Conservation (phyloP, 2,888 invertebrate species). For the Meandrusa payeni region DNA sequence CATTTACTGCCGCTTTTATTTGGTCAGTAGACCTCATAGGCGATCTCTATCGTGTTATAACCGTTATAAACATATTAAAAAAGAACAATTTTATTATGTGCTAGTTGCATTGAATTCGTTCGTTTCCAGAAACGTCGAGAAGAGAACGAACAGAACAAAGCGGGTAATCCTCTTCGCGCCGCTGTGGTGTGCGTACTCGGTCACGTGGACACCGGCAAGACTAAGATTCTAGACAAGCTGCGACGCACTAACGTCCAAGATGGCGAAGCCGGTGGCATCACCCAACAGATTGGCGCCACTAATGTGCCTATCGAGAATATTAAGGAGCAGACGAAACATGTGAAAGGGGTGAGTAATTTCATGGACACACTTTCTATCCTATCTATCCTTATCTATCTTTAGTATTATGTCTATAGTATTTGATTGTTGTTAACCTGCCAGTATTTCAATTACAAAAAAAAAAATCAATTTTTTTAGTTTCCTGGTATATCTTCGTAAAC, state of each 20-base stretch:
- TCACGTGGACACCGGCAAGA: constrained; percentile 99
- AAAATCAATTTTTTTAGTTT: too few relatives aligned
- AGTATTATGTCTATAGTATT: too few relatives aligned
- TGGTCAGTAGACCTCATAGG: too few relatives aligned
- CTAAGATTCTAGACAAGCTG: constrained; percentile 98
- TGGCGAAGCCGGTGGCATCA: constrained; percentile 99
- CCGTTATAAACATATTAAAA: too few relatives aligned
- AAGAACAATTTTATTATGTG: too few relatives aligned
- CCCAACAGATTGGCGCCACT: constrained; percentile 99
- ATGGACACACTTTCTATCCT: not conserved
- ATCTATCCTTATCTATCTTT: too few relatives aligned
- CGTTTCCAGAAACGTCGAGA: constrained; percentile 67
- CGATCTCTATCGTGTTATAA: too few relatives aligned
- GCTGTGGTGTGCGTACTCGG: constrained; percentile 99
- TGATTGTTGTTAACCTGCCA: too few relatives aligned
- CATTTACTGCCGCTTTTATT: too few relatives aligned
- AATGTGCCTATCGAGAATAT: constrained; percentile 98
- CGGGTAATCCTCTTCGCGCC: constrained; percentile 85
- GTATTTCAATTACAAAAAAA: too few relatives aligned
- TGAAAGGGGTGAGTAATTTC: constrained; percentile 88
- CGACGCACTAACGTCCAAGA: constrained; percentile 95
- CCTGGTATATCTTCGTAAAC: too few relatives aligned
- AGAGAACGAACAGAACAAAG: constrained; percentile 71
- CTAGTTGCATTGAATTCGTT: too few relatives aligned
- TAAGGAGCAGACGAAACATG: constrained; percentile 95